A percentile compares a stretch with the other conserved stretches of the same genome.
Conservation (phyloP, 2,113 vertebrate genomes). For the Ammodytes dubius region DNA sequence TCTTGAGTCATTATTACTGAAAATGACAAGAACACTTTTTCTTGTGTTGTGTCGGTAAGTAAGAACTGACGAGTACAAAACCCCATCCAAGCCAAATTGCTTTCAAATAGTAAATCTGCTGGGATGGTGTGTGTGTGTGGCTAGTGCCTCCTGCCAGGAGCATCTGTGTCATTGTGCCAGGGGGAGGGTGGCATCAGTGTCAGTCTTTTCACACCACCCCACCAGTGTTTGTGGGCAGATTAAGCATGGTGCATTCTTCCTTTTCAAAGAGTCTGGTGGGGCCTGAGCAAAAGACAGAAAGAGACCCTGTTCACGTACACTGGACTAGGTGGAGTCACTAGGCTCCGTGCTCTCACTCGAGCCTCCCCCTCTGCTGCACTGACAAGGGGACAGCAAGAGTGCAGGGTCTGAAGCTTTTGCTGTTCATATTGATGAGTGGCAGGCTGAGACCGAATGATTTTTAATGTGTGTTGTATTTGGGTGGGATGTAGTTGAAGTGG, state of each 20-base stretch:
- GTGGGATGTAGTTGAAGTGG: conserved; percentile 36
- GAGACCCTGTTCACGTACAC: conserved; percentile 37
- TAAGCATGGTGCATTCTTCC: conserved; percentile 74
- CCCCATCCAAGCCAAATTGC: conserved; percentile 23
- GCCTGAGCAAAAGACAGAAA: conserved; percentile 47
- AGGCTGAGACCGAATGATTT: conserved; percentile 34
- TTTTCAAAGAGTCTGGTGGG: conserved; percentile 56
- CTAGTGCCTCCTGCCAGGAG: conserved; percentile 45
- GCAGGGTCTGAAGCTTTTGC: conserved; percentile 48
- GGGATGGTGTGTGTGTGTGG: conserved; percentile 16
- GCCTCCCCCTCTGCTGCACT: conserved; percentile 39
- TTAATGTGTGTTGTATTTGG: conserved; percentile 33
- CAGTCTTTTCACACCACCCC: conserved; percentile 57
- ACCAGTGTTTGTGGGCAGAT: conserved; percentile 63
- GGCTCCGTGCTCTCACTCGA: conserved; percentile 56
- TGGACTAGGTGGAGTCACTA: conserved; percentile 61
- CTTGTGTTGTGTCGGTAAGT: conserved; percentile 5
- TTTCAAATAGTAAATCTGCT: conserved; percentile 24
- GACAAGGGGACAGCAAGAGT: conserved; percentile 18
- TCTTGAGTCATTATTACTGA: not conserved
- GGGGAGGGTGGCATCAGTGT: conserved; percentile 69
- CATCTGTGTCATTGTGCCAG: conserved; percentile 66
- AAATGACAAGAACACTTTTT: conserved; percentile 16
- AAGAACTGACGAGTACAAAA: conserved; percentile 23
- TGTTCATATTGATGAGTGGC: conserved; percentile 48